Evolutionary conservation across 2,113 vertebrate genomes (phyloP).

Genomic region (Ciconia boyciana): DNA sequence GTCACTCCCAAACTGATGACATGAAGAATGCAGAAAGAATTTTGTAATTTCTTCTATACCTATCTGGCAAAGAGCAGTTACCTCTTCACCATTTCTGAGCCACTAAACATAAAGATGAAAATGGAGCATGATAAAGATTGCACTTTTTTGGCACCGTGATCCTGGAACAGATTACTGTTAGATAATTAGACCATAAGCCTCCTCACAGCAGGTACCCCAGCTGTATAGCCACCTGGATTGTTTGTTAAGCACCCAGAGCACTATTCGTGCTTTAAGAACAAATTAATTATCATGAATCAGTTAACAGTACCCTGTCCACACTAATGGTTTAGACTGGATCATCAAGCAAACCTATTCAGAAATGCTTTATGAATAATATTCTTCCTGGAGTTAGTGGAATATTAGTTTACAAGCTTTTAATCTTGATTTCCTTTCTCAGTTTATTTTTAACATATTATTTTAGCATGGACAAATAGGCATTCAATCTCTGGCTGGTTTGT

Average conservation of each 20-base stretch:
- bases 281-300: constrained; percentile 14
- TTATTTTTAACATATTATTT: not conserved
- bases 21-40: not conserved
- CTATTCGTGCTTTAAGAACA: not conserved
- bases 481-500: not conserved
- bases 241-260: not conserved
- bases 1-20: not conserved
- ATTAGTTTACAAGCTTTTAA: not conserved
- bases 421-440: not conserved
- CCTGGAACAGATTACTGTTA: not conserved
- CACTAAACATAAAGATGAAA: not conserved
- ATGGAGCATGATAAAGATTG: not conserved
- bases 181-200: not conserved
- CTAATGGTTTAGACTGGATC: not conserved
- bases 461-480: not conserved
- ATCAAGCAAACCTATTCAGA: constrained; percentile 1
- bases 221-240: not conserved
- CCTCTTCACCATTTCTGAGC: not conserved
- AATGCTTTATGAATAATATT: not conserved
- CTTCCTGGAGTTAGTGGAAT: not conserved
- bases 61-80: not conserved
- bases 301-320: not conserved
- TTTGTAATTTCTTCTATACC: not conserved
- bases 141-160: not conserved
- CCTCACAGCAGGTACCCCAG: not conserved